Percentiles rank a stretch among this genome's conserved stretches.
phyloP scores from a whole-genome alignment of 1,140 invertebrate genomes.

The Adelges cooleyi region DNA sequence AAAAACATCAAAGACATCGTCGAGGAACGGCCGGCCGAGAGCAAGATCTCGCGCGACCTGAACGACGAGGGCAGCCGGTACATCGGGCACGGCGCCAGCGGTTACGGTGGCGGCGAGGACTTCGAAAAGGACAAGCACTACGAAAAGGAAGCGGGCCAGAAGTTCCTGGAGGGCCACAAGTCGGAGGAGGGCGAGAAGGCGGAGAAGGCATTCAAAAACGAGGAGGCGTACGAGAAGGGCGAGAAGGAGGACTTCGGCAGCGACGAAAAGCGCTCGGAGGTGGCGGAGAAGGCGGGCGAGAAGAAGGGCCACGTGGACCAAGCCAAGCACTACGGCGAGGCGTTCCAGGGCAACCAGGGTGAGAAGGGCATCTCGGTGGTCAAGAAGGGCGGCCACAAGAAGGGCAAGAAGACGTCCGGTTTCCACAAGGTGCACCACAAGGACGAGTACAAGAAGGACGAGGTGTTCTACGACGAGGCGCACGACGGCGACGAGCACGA shows the following conservation, averaged over 20 bases:
- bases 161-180: slow-evolving; percentile 32
- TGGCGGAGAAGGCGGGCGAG: slow-evolving; percentile 33
- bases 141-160: slow-evolving; percentile 33
- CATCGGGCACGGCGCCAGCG: slow-evolving; percentile 9
- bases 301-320: slow-evolving; percentile 36
- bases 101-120: slow-evolving; percentile 25
- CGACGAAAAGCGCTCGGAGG: slow-evolving; percentile 33
- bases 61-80: slow-evolving; percentile 21
- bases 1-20: slow-evolving; percentile 28
- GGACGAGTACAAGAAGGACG: slow-evolving; percentile 52
- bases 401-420: slow-evolving; percentile 51
- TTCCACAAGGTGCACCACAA: slow-evolving; percentile 53
- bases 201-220: slow-evolving; percentile 48
- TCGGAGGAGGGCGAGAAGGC: slow-evolving; percentile 42
- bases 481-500: slow-evolving; percentile 49
- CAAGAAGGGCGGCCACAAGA: slow-evolving; percentile 46
- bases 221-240: slow-evolving; percentile 39
- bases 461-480: slow-evolving; percentile 54
- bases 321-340: slow-evolving; percentile 38
- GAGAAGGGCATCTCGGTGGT: slow-evolving; percentile 31
- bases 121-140: slow-evolving; percentile 32
- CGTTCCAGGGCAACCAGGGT: slow-evolving; percentile 38
- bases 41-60: slow-evolving; percentile 13
- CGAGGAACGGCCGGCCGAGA: neutral
- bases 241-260: slow-evolving; percentile 34